Conservation (phyloP, 1,140 invertebrate species). For the Aporrectodea caliginosa region DNA sequence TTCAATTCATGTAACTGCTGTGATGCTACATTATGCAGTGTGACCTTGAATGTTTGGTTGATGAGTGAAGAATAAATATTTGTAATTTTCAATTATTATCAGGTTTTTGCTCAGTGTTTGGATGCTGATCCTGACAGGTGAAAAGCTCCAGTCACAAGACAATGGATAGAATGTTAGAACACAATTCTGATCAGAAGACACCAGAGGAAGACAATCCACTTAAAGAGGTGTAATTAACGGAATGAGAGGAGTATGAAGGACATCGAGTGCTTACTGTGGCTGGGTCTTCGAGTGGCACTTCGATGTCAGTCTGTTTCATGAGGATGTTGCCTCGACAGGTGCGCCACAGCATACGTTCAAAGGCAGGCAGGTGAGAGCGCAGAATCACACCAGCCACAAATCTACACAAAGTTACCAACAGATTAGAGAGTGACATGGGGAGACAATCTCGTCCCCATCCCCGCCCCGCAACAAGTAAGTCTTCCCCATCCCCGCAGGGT, state of each 20-base stretch:
- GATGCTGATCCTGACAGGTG: not conserved
- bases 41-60: no score
- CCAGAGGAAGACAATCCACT: not conserved
- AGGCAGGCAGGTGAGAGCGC: constrained; percentile 87
- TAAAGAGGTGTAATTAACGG: no score
- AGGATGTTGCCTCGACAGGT: constrained; percentile 86
- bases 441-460: no score
- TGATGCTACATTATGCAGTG: no score
- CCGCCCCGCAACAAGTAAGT: no score
- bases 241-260: no score
- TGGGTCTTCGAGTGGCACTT: constrained; percentile 20
- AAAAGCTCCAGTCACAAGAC: not conserved
- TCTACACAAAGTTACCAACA: constrained; percentile 50
- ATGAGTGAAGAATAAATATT: no score
- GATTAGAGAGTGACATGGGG: no score
- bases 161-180: not conserved
- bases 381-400: constrained; percentile 61
- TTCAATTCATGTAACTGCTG: no score
- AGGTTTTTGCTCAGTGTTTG: not conserved
- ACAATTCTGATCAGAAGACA: not conserved
- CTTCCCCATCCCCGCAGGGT: no score
- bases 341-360: constrained; percentile 97
- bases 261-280: constrained; percentile 77
- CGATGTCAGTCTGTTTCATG: constrained; percentile 63
- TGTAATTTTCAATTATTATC: not conserved